Evolutionary conservation across 37 sponge, comb jelly and placozoan species (phyloP).

Genomic region (Tethya wilhelma): DNA sequence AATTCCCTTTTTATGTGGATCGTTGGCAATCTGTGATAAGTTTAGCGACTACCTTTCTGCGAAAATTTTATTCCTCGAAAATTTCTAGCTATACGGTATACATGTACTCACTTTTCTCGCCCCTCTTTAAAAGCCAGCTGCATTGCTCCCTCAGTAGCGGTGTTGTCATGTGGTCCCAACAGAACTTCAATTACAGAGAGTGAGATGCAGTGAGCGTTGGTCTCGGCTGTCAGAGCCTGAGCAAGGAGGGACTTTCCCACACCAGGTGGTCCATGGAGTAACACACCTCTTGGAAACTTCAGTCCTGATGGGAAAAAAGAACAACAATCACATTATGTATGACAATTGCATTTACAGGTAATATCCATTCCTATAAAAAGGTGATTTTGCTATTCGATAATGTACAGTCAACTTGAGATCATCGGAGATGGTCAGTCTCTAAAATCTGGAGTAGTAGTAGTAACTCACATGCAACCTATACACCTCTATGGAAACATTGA

Average conservation of each 20-base stretch:
- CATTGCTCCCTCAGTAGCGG: no score
- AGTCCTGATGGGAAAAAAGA: conserved; percentile 18
- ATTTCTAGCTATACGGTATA: no score
- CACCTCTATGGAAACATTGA: background rate
- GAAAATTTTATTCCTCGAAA: no score
- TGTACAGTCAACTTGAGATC: background rate
- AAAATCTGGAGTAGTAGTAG: no score
- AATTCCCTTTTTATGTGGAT: no score
- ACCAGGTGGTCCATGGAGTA: conserved; percentile 71
- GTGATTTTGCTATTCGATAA: background rate
- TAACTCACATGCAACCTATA: no score
- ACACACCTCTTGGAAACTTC: conserved; percentile 47
- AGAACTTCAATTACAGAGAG: conserved; percentile 25
- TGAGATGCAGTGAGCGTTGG: background rate
- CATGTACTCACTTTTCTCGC: no score
- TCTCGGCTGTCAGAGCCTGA: conserved; percentile 17
- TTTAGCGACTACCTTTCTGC: no score
- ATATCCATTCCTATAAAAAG: background rate
- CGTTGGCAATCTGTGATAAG: no score
- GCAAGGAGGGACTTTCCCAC: conserved; percentile 76
- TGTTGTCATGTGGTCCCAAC: no score
- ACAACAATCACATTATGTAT: background rate
- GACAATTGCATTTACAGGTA: no score
- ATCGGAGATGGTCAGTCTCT: background rate
- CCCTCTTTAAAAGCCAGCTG: no score